Evolutionary conservation across 2,113 vertebrate species (phyloP).

Genomic region (Calidris pugnax): DNA sequence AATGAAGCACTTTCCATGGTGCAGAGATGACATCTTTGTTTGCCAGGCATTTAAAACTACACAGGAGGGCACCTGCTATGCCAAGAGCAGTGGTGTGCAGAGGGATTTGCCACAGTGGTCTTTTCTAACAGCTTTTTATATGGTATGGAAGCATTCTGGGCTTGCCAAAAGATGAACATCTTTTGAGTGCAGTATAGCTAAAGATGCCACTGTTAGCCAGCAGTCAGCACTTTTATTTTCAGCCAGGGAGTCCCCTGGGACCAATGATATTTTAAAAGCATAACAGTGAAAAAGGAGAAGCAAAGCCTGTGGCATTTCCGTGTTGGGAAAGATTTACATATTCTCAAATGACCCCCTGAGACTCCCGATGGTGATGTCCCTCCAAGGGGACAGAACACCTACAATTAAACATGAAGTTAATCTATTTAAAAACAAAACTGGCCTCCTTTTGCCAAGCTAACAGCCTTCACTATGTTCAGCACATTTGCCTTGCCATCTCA

Average conservation of each 20-base stretch:
- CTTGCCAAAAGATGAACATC: not conserved
- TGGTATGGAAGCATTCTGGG: rapidly evolving
- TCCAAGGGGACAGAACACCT: not conserved
- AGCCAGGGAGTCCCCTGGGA: conserved; percentile 51
- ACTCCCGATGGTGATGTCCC: not conserved
- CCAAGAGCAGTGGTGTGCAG: rapidly evolving
- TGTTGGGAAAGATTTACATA: conserved; percentile 1
- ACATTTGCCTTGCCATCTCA: not conserved
- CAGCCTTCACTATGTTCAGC: not conserved
- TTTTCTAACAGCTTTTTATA: not conserved
- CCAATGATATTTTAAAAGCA: conserved; percentile 56
- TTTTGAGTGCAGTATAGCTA: not conserved
- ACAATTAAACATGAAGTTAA: not conserved
- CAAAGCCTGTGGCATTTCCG: conserved; percentile 27
- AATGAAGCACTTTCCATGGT: not conserved
- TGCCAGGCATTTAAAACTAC: not conserved
- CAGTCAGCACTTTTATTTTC: conserved; percentile 66
- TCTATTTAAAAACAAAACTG: not conserved
- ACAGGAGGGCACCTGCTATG: not conserved
- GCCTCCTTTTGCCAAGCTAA: not conserved
- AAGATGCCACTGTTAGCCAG: not conserved
- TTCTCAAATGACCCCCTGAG: conserved; percentile 17
- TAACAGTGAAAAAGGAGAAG: conserved; percentile 63
- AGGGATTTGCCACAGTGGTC: rapidly evolving
- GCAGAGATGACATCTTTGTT: not conserved